A percentile compares a stretch with the other conserved stretches of the same genome.
Conservation (phyloP, 2,888 invertebrate genomes). For the Leucophora obtusa region DNA sequence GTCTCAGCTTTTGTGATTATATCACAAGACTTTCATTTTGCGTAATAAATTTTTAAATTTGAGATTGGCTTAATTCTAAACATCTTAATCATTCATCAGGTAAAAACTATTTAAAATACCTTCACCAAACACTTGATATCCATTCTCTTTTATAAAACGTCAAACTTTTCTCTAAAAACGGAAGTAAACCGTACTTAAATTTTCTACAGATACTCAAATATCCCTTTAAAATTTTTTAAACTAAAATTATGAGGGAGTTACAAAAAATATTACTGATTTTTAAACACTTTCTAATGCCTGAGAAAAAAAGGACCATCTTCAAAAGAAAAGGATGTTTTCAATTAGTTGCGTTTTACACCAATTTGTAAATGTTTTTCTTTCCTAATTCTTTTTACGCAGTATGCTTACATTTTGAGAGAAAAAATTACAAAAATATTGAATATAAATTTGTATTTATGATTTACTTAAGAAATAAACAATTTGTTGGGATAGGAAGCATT, state of each 20-base stretch:
- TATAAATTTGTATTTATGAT: constrained; percentile 4
- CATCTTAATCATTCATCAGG: not conserved
- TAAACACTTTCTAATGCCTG: constrained; percentile 51
- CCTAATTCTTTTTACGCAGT: constrained; percentile 52
- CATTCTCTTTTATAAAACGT: not conserved
- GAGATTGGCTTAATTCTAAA: not conserved
- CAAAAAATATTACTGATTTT: constrained; percentile 31
- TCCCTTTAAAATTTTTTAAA: not conserved
- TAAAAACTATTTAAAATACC: constrained; percentile 1
- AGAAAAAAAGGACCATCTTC: constrained; percentile 10
- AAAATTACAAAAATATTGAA: constrained; percentile 20
- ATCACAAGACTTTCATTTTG: no score
- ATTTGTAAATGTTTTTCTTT: constrained; percentile 24
- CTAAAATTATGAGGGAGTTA: not conserved
- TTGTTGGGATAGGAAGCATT: not conserved
- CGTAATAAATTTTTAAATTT: no score
- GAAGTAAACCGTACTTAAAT: constrained; percentile 51
- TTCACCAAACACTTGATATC: constrained; percentile 19
- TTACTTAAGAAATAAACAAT: not conserved
- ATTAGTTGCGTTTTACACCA: constrained; percentile 61
- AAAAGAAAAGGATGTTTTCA: constrained; percentile 40
- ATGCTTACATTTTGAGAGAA: constrained; percentile 46
- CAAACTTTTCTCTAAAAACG: constrained; percentile 38
- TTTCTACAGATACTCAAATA: constrained; percentile 33
- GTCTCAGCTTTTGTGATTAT: no score